Evolutionary conservation across 2,113 vertebrate species (phyloP), one percentile per base, ranked within the genome.

Genomic region (Myrmophylax atrothorax): DNA sequence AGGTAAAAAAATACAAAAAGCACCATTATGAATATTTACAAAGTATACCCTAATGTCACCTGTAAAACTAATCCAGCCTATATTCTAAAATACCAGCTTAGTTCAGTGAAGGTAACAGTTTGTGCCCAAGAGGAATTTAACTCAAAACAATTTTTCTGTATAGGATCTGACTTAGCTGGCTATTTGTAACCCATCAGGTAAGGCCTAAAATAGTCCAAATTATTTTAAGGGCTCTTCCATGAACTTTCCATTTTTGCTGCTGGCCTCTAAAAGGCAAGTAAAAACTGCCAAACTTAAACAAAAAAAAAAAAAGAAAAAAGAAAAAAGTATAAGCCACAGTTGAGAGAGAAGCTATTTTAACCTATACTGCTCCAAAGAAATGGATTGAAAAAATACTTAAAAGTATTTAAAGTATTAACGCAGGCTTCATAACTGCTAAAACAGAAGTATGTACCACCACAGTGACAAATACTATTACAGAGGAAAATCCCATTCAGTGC

Each of bases 391-490:
- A 86, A 67, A 14, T 7, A 33, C 33, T 44, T 25, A 11, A 0
- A 87, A 69, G 28, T 16, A 55, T 76, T 89, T 89, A 67, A 90
- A 73, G 25, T 59, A 33, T 26, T 42, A 91, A 63, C 31, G 11
- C 35, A 55, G 67, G 25, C 9, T 58, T 69, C 12, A 3, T 35
- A 76, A 66, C 28, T 62, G 55, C 40, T 76, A 58, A 94, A 90
- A 80, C 7, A 79, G 22, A 85, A 76, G 24, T 26, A 60, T 1
- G 6, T 29, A 38, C 15, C 0, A 4, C 35, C 5, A 0, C 52
- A 56, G 33, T 44, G 38, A 74, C 22, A 50, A 66, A 70, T 4
- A 3, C 35, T 75, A 26, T 10, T 73, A 25, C 24, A 89, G 35
- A 90, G 81, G 47, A 80, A 94, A 85, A 90, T 69, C 58, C 66